phyloP scores from a whole-genome alignment of 1,140 invertebrate genomes.

The Cyclina sinensis region DNA sequence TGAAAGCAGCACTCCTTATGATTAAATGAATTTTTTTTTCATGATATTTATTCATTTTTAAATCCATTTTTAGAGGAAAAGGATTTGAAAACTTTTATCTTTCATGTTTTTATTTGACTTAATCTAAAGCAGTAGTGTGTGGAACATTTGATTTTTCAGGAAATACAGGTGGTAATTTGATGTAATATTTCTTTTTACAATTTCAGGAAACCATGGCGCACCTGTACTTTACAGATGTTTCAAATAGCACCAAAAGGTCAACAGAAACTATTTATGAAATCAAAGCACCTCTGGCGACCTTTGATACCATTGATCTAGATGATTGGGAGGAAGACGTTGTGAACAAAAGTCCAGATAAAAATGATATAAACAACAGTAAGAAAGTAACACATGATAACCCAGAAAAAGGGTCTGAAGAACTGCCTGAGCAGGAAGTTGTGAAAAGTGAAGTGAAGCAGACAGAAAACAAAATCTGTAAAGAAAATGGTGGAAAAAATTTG shows the following conservation, averaged over 20 bases:
- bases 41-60: too few relatives aligned
- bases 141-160: too few relatives aligned
- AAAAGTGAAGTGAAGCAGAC: neutral
- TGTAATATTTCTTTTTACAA: neutral
- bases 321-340: slow-evolving; percentile 56
- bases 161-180: too few relatives aligned
- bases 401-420: neutral
- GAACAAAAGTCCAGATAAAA: neutral
- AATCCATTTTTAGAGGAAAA: too few relatives aligned
- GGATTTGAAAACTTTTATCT: too few relatives aligned
- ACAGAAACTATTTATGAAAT: slow-evolving; percentile 68
- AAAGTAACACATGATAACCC: neutral
- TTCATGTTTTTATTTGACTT: too few relatives aligned
- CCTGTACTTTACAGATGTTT: slow-evolving; percentile 49
- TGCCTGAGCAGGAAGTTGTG: neutral
- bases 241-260: slow-evolving; percentile 56
- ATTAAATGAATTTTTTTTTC: too few relatives aligned
- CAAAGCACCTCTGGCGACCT: slow-evolving; percentile 82
- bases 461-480: neutral
- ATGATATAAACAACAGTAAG: neutral
- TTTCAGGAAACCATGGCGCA: slow-evolving; percentile 45
- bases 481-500: neutral
- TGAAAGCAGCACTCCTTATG: too few relatives aligned
- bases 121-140: too few relatives aligned
- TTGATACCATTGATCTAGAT: slow-evolving; percentile 84